phyloP scores from a whole-genome alignment of 1,140 invertebrate species.

The Drosophila funebris region DNA sequence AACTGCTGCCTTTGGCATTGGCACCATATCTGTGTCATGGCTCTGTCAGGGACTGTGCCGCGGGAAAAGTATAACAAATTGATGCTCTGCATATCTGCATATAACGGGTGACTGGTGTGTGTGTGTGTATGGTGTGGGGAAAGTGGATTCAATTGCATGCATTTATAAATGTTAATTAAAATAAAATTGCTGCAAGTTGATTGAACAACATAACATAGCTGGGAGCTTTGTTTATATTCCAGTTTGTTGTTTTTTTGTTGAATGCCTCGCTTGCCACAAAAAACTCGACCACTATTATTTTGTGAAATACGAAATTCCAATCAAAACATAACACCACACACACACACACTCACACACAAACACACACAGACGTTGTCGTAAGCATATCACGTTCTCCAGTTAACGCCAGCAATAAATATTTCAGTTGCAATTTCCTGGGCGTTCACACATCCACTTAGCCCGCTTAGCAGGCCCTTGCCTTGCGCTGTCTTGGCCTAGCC shows the following conservation, averaged over 20 bases:
- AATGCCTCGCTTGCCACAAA: constrained; percentile 1
- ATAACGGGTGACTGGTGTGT: neutral
- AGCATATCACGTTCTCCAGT: constrained; percentile 66
- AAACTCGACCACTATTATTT: constrained; percentile 49
- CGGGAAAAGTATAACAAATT: neutral
- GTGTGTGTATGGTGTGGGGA: neutral
- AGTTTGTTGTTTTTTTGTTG: constrained; percentile 39
- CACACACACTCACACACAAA: neutral
- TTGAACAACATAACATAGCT: neutral
- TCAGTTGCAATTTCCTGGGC: constrained; percentile 60
- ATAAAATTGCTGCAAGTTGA: constrained; percentile 16
- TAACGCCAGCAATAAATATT: constrained; percentile 70
- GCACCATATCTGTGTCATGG: constrained; percentile 1
- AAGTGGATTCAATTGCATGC: neutral
- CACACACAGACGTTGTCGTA: constrained; percentile 27
- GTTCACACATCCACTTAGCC: constrained; percentile 57
- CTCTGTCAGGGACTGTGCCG: constrained; percentile 19
- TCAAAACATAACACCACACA: constrained; percentile 52
- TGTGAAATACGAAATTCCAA: constrained; percentile 61
- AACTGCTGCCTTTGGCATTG: constrained; percentile 34
- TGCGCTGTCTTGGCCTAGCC: neutral
- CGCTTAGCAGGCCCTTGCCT: neutral
- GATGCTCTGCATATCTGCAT: too few species aligned
- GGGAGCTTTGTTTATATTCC: constrained; percentile 6
- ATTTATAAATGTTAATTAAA: constrained; percentile 46